Evolutionary conservation across 92 coral and sea anemone genomes (phyloP), one percentile per base, ranked within the genome.

Genomic region (Porites rus): DNA sequence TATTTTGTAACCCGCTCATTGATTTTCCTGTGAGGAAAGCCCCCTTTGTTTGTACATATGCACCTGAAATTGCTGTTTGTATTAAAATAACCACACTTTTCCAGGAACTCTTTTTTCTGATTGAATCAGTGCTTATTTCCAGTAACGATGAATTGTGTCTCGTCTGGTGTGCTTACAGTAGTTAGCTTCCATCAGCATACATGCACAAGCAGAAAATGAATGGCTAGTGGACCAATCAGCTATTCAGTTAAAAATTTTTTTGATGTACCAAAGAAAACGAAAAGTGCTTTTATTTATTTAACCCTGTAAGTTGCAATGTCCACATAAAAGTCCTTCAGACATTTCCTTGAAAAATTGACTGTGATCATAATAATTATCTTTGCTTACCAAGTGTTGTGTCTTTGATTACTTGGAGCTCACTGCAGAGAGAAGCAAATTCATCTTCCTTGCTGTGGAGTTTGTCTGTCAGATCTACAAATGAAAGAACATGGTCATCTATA

Each of bases 361-460:
- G 46, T 6, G 2, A 17, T 5, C 11, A 18, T 14, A n/a, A 38
- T 52, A 53, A 1, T 16, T 17, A 17, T 9, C 24, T 51, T 4
- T 54, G 16, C 19, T 88, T 85, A 94, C 98, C 98, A 58, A 94
- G 77, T 5, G 96, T 92, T 16, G 93, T 93, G 51, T 89, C 71
- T 69, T 94, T 94, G 80, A 94, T 94, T 61, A 86, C 96, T 82
- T 92, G 93, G 61, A 94, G 78, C 76, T 94, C 98, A 80, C 90
- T 88, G 17, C 91, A 92, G 46, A 94, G 90, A 54, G 92, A 79
- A 60, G 88, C 89, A 92, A 94, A 94, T 66, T 94, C 98, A 75
- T 83, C 93, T 53, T 94, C 98, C 80, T 94, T 94, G 76, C 78
- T 86, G 43, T 88, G 90, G 38, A 94, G 84, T 69, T 86, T 94